Percentiles rank a stretch among this genome's conserved stretches.
phyloP scores from a whole-genome alignment of 2,113 vertebrate species.

The Scomber japonicus region DNA sequence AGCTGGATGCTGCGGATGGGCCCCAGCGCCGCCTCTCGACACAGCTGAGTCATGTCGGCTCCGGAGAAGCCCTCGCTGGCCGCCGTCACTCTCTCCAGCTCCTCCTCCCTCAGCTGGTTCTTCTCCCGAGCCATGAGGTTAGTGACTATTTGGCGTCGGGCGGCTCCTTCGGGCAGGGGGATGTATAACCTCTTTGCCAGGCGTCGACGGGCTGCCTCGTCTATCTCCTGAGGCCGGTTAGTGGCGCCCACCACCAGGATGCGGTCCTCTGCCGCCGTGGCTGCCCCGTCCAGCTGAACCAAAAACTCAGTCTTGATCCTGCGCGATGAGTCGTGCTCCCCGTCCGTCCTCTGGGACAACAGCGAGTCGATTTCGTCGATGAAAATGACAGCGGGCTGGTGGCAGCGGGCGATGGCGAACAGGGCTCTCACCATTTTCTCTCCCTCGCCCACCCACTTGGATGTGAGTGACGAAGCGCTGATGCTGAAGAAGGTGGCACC shows the following conservation, averaged over 20 bases:
- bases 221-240: constrained; percentile 96
- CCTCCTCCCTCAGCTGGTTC: constrained; percentile 85
- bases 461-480: constrained; percentile 96
- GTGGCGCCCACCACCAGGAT: constrained; percentile 97
- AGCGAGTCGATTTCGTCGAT: constrained; percentile 98
- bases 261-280: constrained; percentile 94
- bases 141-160: constrained; percentile 90
- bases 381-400: constrained; percentile 97
- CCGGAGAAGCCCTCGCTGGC: constrained; percentile 92
- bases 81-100: constrained; percentile 86
- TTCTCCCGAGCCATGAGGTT: constrained; percentile 90
- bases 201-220: constrained; percentile 94
- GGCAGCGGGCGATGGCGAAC: constrained; percentile 93
- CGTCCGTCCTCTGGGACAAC: constrained; percentile 93
- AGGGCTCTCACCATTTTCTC: constrained; percentile 98
- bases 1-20: constrained; percentile 93
- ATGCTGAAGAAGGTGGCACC: constrained; percentile 98
- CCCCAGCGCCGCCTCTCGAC: constrained; percentile 94
- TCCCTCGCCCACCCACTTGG: constrained; percentile 98
- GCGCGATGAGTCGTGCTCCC: constrained; percentile 95
- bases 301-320: constrained; percentile 98
- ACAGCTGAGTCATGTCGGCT: constrained; percentile 97
- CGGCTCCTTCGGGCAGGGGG: constrained; percentile 90
- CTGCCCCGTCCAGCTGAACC: constrained; percentile 94
- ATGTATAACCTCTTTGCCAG: constrained; percentile 95